Percentiles rank a stretch among this genome's conserved stretches.
These are phyloP conservation scores for Drosophila sucinea DNA, from an alignment of 1,140 invertebrate species.

Conservation along the genomic window DNA sequence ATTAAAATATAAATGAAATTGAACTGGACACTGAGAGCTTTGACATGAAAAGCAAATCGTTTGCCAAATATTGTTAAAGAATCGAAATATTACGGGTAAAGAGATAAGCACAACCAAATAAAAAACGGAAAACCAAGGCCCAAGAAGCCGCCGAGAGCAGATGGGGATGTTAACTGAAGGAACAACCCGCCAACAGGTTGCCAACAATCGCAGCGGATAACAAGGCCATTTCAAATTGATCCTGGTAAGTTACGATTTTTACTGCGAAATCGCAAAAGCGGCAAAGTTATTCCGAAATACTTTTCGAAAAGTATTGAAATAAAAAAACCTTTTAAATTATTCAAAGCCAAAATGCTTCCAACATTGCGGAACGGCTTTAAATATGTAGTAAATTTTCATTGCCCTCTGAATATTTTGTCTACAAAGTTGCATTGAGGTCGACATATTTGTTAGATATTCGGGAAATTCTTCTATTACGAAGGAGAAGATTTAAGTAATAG, in stretches of 20 bases:
- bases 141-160: background rate
- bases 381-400: too few relatives aligned
- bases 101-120: slow-evolving; percentile 36
- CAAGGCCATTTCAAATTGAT: slow-evolving; percentile 24
- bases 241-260: slow-evolving; percentile 43
- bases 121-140: background rate
- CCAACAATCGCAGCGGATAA: slow-evolving; percentile 13
- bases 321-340: too few relatives aligned
- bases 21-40: slow-evolving; percentile 64
- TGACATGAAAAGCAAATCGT: slow-evolving; percentile 67
- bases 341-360: too few relatives aligned
- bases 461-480: too few relatives aligned
- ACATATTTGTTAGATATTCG: too few relatives aligned
- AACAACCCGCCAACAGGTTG: slow-evolving; percentile 64
- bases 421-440: too few relatives aligned
- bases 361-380: too few relatives aligned
- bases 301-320: too few relatives aligned
- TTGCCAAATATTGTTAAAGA: slow-evolving; percentile 59
- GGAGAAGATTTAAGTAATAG: too few relatives aligned
- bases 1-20: slow-evolving; percentile 77
- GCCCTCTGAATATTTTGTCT: too few relatives aligned
- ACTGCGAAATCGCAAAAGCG: background rate
- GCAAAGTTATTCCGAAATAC: too few relatives aligned
- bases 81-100: slow-evolving; percentile 28
- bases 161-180: background rate